Evolutionary conservation across 2,113 vertebrate genomes (phyloP).

Genomic region (Hydrochoerus hydrochaeris): DNA sequence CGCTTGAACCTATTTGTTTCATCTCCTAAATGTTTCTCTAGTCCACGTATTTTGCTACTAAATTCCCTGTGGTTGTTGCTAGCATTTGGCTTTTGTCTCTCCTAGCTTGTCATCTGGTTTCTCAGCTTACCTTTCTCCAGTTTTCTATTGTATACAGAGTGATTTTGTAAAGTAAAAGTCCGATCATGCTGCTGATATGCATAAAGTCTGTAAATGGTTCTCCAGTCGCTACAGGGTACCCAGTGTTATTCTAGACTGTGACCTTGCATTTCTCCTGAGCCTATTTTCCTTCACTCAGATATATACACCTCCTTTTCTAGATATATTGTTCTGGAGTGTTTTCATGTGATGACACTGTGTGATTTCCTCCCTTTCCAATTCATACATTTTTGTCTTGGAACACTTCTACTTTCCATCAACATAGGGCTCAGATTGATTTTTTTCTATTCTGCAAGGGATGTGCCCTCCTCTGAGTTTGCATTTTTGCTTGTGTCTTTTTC

Average conservation of each 20-base stretch:
- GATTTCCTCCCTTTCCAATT: not conserved
- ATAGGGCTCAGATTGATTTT: not conserved
- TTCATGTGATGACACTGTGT: not conserved
- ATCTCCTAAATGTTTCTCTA: not conserved
- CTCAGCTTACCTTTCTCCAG: not conserved
- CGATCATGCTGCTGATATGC: not conserved
- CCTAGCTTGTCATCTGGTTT: not conserved
- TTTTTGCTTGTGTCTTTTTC: conserved; percentile 24
- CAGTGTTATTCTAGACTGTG: not conserved
- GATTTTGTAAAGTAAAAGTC: not conserved
- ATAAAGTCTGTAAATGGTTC: not conserved
- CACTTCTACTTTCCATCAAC: not conserved
- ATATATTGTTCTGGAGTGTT: not conserved
- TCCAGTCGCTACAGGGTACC: not conserved
- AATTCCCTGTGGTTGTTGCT: not conserved
- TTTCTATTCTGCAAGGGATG: not conserved
- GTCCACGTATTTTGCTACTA: not conserved
- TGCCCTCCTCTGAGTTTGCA: not conserved
- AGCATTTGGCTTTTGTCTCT: not conserved
- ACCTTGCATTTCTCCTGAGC: not conserved
- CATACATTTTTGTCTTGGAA: not conserved
- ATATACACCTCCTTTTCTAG: not conserved
- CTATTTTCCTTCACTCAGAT: not conserved
- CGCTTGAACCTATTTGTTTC: not conserved
- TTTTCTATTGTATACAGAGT: not conserved